Conservation (phyloP, 2,113 vertebrate genomes). For the Amblyornis subalaris region DNA sequence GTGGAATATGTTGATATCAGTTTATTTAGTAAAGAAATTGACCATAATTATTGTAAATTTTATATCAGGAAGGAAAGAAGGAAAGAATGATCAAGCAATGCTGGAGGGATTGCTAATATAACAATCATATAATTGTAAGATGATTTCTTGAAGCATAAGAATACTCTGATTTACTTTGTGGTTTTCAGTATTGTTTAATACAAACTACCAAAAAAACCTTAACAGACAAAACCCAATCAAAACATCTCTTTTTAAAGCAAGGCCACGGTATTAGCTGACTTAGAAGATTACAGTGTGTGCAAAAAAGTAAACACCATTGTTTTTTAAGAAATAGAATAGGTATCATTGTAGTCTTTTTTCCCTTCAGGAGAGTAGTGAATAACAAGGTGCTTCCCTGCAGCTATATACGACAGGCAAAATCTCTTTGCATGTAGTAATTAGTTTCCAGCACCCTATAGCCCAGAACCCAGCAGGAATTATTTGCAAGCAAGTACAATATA, state of each 20-base stretch:
- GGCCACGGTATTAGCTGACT: background rate
- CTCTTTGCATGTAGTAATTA: slow-evolving; percentile 56
- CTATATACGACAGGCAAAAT: background rate
- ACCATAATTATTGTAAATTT: background rate
- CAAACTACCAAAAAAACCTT: background rate
- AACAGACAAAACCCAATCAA: background rate
- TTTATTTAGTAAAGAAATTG: background rate
- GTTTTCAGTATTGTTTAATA: background rate
- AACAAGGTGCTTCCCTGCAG: slow-evolving; percentile 1
- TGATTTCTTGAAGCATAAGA: background rate
- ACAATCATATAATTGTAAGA: background rate
- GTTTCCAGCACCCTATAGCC: slow-evolving; percentile 39
- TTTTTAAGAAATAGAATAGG: background rate
- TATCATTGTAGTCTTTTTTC: background rate
- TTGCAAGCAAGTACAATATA: slow-evolving; percentile 45
- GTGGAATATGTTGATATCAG: background rate
- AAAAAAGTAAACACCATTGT: background rate
- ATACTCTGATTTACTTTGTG: background rate
- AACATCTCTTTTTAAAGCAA: background rate
- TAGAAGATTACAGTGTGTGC: background rate
- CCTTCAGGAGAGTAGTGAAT: background rate
- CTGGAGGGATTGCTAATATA: background rate
- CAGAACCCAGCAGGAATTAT: background rate
- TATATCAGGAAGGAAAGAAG: background rate
- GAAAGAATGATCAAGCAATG: background rate